Evolutionary conservation across 92 coral and sea anemone species (phyloP), one percentile per base, ranked within the genome.

Genomic region (Epizoanthus stellaris): DNA sequence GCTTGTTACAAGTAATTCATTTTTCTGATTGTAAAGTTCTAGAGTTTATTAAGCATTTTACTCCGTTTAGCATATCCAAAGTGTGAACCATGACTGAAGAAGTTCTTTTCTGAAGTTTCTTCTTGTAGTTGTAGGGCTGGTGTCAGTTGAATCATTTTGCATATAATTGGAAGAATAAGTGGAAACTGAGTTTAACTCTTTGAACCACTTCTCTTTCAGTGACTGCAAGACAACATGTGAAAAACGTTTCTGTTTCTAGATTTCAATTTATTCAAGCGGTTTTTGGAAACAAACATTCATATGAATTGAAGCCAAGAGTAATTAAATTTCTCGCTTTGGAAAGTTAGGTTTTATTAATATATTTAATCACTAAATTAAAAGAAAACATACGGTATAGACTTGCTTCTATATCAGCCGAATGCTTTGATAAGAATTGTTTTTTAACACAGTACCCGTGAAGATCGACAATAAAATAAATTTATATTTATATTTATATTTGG

Each of bases 281-380:
- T 63, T 59, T 79, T 79, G 38, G 60, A 63, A 79, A 63, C 67
- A 79, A 77, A 62, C 61, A 63, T 79, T 63, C 56, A 43, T 58
- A 79, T 43, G 61, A 63, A 40, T 42, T 79, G 61, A 45, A 45
- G 72, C 61, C 65, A 38, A 12, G 72, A 42, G 45, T 79, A 63
- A 79, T 43, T 79, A 62, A 13, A 61, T 63, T 79, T 79, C 43
- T 79, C 72, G 52, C 72, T 47, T n/a, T 79, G 45, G 67, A 42
- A 58, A 39, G 56, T 40, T 77, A 10, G 49, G 3, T 63, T 20
- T 38, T 57, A 23, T 75, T 57, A 38, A 38, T 68, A 68, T 20
- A 79, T 10, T 77, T 77, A 23, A 25, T 34, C 82, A 40, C n/a
- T 36, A 57, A 16, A 59, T 69, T 1, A 16, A 58, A 16, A 4